A percentile compares a stretch with the other conserved stretches of the same genome.
Evolutionary conservation across 2,888 invertebrate species (phyloP).

Genomic region (Auanema freiburgensis): DNA sequence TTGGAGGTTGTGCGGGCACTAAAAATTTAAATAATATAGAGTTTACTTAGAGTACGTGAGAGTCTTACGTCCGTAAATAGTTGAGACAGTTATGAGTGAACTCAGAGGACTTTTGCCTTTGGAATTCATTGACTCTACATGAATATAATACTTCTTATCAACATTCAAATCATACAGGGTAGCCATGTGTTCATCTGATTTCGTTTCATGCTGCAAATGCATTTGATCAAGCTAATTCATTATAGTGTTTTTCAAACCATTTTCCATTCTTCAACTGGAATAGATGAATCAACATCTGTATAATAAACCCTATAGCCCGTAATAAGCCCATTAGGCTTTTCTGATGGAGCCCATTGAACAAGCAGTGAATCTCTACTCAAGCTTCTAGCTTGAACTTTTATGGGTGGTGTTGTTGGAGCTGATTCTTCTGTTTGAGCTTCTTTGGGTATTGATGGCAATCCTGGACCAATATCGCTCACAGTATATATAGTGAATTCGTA

Average conservation of each 20-base stretch:
- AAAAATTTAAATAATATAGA: conserved; percentile 59
- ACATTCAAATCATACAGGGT: conserved; percentile 46
- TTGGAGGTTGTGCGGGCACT: conserved; percentile 94
- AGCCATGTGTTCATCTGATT: conserved; percentile 50
- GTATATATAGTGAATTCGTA: conserved; percentile 55
- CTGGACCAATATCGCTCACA: conserved; percentile 84
- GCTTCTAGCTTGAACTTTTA: conserved; percentile 83
- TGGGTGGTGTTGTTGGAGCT: conserved; percentile 91
- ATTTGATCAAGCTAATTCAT: neutral
- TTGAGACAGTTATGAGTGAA: conserved; percentile 94
- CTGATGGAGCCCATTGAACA: conserved; percentile 96
- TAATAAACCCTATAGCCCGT: conserved; percentile 81
- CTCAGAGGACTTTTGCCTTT: conserved; percentile 94
- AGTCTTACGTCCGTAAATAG: conserved; percentile 78
- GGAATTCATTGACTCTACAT: conserved; percentile 89
- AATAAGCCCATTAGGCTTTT: conserved; percentile 94
- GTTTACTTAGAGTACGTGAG: neutral
- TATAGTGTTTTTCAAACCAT: conserved; percentile 20
- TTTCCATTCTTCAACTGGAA: conserved; percentile 35
- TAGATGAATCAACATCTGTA: conserved; percentile 40
- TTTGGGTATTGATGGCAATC: conserved; percentile 80
- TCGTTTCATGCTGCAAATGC: conserved; percentile 44
- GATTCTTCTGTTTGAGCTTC: conserved; percentile 78
- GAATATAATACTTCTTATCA: conserved; percentile 70
- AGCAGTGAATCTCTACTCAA: conserved; percentile 88